Percentiles rank a stretch among this genome's conserved stretches.
Evolutionary conservation across 1,140 invertebrate species (phyloP).

Genomic region (Lepidurus packardi): DNA sequence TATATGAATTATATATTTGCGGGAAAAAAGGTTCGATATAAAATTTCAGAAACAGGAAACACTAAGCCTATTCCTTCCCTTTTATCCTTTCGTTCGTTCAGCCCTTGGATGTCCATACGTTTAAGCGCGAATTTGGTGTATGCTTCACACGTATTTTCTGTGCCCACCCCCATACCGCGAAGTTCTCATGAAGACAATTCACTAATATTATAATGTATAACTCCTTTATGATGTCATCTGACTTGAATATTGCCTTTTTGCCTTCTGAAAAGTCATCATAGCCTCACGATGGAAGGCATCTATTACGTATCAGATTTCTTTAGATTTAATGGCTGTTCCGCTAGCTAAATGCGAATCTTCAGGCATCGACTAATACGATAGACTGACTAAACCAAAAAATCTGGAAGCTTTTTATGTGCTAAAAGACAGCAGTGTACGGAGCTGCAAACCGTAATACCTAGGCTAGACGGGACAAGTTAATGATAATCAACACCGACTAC

Average conservation of each 20-base stretch:
- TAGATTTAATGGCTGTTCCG: not conserved
- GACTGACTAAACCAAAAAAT: not conserved
- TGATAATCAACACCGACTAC: too few species aligned
- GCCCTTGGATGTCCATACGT: not conserved
- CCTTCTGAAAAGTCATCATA: not conserved
- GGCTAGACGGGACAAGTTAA: too few species aligned
- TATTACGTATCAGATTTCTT: not conserved
- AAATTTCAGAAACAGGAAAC: too few species aligned
- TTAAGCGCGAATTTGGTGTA: constrained; percentile 1
- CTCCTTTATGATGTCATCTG: not conserved
- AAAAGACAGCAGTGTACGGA: constrained; percentile 1
- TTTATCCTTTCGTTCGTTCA: not conserved
- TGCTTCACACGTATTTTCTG: not conserved
- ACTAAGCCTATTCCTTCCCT: not conserved
- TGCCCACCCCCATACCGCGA: not conserved
- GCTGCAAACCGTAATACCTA: not conserved
- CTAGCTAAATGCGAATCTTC: not conserved
- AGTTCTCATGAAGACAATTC: not conserved
- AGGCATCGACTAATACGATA: not conserved
- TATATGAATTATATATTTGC: constrained; percentile 3
- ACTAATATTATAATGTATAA: not conserved
- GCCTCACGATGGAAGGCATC: not conserved
- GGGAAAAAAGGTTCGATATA: too few species aligned
- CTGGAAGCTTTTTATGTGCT: constrained; percentile 5
- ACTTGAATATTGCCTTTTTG: not conserved